Evolutionary conservation across 1,140 invertebrate genomes (phyloP), one percentile per base, ranked within the genome.

Genomic region (Scaptomyza graminum): DNA sequence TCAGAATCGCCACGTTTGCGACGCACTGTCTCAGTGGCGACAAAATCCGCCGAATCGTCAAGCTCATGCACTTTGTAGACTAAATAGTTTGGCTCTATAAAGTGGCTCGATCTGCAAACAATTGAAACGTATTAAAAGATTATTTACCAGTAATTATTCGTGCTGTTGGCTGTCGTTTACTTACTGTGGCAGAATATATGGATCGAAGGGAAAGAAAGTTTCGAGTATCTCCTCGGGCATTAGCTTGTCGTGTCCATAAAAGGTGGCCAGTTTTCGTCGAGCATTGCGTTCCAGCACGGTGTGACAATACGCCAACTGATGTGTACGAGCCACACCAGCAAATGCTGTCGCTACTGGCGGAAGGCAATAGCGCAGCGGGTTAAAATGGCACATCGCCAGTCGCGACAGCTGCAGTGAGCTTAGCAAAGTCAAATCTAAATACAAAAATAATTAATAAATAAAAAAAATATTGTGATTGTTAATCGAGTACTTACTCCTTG

Each of bases 221-320:
- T 96, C 94, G 0, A 96, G 90, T 18, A 93, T 92, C 55, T 93
- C 91, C 61, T 92, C 91, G 3, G 92, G 88, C 57, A 92, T 91
- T 0, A 84, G 59, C 15, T 92, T 92, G 16, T 92, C 87, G 88
- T 93, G 90, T 18, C 90, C 92, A 87, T 91, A 94, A 13, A 93
- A 93, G 11, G 92, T 93, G 2, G 94, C 94, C 44, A 97, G 85
- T 22, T 93, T 93, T 13, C 93, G 94, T 41, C 96, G 93, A 2
- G 94, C 93, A 92, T 99, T 99, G 67, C 95, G 94, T 82, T 98
- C 97, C 39, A 99, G 96, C 47, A 98, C 94, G 0, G 97, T 94
- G 91, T 97, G 96, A 92, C 97, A 99, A 92, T 98, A 98, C 4
- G 96, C 97, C 47, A 99, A 93, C 90, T 98, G 97, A 91, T 98